A percentile compares a stretch with the other conserved stretches of the same genome.
Conservation (phyloP, 2,888 invertebrate genomes). For the Caenorhabditis uteleia region DNA sequence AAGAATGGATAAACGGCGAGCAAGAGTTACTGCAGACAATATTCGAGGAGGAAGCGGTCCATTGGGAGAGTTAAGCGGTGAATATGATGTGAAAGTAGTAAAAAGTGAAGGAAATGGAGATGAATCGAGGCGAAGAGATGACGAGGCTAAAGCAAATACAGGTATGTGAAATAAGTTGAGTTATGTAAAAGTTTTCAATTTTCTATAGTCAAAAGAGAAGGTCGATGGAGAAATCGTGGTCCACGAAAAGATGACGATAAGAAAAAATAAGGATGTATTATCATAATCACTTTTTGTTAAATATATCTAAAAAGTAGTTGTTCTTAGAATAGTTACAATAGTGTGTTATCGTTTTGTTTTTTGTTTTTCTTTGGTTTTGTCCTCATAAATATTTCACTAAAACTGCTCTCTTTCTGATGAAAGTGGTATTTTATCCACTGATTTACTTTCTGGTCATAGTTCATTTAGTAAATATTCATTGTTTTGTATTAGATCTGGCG, state of each 20-base stretch:
- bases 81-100: constrained; percentile 52
- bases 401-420: too few species aligned
- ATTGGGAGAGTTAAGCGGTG: constrained; percentile 46
- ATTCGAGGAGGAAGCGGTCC: constrained; percentile 45
- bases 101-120: constrained; percentile 30
- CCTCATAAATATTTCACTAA: background rate
- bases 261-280: constrained; percentile 7
- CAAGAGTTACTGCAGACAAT: constrained; percentile 38
- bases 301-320: too few species aligned
- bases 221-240: constrained; percentile 24
- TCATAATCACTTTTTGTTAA: constrained; percentile 3
- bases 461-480: too few species aligned
- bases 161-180: too few species aligned
- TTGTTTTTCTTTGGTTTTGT: constrained; percentile 4
- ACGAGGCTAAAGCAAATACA: too few species aligned
- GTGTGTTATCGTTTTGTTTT: constrained; percentile 10
- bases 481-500: too few species aligned
- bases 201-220: constrained; percentile 7
- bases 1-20: constrained; percentile 12
- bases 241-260: constrained; percentile 4
- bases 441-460: too few species aligned
- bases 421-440: too few species aligned
- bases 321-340: constrained; percentile 1
- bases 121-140: background rate
- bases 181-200: background rate